Conservation (phyloP, 1,140 invertebrate genomes). For the Palaemon carinicauda region DNA sequence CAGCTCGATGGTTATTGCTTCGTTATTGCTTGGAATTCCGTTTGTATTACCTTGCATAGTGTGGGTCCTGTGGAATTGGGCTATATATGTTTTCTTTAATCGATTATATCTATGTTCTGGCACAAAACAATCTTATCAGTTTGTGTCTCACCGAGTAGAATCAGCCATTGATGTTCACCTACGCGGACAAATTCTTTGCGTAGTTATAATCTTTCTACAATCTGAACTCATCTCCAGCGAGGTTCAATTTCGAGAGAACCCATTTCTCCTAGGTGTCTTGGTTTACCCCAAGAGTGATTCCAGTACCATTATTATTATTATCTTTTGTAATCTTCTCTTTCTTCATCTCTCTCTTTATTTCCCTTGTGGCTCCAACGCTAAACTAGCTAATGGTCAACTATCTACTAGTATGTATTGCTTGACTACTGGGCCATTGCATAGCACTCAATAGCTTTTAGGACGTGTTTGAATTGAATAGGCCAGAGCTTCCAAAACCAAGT, state of each 20-base stretch:
- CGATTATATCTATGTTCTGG: neutral
- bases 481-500: conserved; percentile 38
- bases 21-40: neutral
- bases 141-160: too few relatives aligned
- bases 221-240: too few relatives aligned
- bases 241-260: too few relatives aligned
- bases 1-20: neutral
- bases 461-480: conserved; percentile 36
- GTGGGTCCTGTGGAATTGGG: neutral
- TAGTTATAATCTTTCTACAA: too few relatives aligned
- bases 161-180: too few relatives aligned
- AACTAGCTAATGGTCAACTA: conserved; percentile 30
- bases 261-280: too few relatives aligned
- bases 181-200: too few relatives aligned
- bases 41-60: neutral
- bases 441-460: conserved; percentile 6
- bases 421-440: conserved; percentile 46
- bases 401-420: conserved; percentile 22
- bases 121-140: too few relatives aligned
- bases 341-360: conserved; percentile 4
- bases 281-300: too few relatives aligned
- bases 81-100: neutral
- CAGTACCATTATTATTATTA: too few relatives aligned
- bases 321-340: too few relatives aligned
- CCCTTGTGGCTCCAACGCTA: neutral